These are phyloP conservation scores for Xanthorhoe designata DNA, from an alignment of 2,888 invertebrate species.

Conservation along the genomic window DNA sequence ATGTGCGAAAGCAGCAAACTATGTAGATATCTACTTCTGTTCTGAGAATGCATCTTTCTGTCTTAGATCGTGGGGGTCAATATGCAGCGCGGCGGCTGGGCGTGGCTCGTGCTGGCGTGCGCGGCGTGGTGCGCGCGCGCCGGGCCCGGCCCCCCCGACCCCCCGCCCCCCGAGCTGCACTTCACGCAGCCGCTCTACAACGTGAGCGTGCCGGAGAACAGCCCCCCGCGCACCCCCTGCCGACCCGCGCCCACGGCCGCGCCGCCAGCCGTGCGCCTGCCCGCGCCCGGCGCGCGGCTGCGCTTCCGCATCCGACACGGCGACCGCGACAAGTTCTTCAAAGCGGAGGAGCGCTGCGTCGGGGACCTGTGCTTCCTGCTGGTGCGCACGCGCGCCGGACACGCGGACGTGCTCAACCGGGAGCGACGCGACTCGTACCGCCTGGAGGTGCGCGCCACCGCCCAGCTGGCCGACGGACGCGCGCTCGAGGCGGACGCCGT, in stretches of 20 bases:
- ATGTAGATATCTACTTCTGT: too few relatives aligned
- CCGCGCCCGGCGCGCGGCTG: constrained; percentile 80
- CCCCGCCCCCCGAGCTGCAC: constrained; percentile 69
- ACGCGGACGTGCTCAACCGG: constrained; percentile 95
- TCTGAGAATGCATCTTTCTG: neutral
- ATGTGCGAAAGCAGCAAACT: too few relatives aligned
- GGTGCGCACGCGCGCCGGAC: constrained; percentile 94
- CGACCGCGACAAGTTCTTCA: constrained; percentile 96
- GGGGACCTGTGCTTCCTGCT: constrained; percentile 98
- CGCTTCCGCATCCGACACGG: constrained; percentile 95
- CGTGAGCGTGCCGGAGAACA: constrained; percentile 96
- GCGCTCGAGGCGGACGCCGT: constrained; percentile 89
- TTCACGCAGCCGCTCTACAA: constrained; percentile 93
- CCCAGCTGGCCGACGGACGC: constrained; percentile 84
- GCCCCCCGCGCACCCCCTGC: constrained; percentile 93
- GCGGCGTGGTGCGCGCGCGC: constrained; percentile 66
- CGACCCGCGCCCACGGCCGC: constrained; percentile 89
- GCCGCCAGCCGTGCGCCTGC: constrained; percentile 90
- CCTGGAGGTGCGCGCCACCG: constrained; percentile 89
- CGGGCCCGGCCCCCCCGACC: constrained; percentile 44
- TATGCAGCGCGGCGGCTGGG: constrained; percentile 51
- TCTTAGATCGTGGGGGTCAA: constrained; percentile 20
- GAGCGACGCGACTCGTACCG: constrained; percentile 95
- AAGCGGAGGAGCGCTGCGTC: constrained; percentile 94
- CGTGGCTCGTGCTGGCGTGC: constrained; percentile 68